phyloP scores from a whole-genome alignment of 2,888 invertebrate genomes.

The Sussaba pulchella region DNA sequence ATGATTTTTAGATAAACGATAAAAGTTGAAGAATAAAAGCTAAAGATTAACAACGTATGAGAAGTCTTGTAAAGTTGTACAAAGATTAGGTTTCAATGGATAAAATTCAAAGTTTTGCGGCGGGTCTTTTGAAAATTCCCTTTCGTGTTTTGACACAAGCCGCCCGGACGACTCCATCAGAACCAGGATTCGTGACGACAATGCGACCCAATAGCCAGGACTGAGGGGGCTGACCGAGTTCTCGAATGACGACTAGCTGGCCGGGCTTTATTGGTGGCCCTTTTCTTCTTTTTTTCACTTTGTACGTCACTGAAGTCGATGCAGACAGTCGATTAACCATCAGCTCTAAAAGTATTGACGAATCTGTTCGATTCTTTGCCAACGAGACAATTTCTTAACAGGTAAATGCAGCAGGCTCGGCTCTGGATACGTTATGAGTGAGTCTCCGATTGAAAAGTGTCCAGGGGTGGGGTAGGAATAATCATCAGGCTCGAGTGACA shows the following conservation, averaged over 20 bases:
- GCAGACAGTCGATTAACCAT: neutral
- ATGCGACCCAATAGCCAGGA: neutral
- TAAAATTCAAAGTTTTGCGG: neutral
- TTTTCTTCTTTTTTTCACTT: neutral
- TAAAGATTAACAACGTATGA: no score
- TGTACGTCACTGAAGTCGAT: neutral
- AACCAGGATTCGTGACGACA: neutral
- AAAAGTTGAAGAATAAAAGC: no score
- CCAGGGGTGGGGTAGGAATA: neutral
- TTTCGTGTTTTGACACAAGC: neutral
- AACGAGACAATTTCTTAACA: neutral
- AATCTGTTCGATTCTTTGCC: neutral
- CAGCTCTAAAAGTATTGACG: neutral
- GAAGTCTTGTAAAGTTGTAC: no score
- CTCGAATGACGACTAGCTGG: neutral
- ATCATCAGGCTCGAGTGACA: neutral
- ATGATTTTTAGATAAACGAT: no score
- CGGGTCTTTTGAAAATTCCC: conserved; percentile 4
- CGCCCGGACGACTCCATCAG: neutral
- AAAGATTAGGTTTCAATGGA: neutral
- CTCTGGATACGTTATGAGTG: neutral
- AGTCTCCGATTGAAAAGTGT: neutral
- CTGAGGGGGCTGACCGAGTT: neutral
- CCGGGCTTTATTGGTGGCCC: neutral
- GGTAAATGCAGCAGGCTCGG: neutral